Conservation (phyloP, 2,113 vertebrate genomes). For the Ptyas mucosa region DNA sequence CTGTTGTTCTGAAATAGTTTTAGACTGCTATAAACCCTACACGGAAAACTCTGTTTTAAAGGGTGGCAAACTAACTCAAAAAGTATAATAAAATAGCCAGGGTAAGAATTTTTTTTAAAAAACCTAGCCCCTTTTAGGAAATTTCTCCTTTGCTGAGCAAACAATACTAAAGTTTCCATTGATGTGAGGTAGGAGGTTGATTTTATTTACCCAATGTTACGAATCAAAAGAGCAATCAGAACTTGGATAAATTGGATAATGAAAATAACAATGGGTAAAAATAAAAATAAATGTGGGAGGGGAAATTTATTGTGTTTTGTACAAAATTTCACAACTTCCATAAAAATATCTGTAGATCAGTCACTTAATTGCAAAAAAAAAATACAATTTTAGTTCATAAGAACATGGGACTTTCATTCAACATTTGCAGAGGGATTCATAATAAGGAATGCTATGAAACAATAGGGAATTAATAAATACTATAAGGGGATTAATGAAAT, state of each 20-base stretch:
- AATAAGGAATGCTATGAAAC: not conserved
- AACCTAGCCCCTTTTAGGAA: not conserved
- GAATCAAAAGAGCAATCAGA: not conserved
- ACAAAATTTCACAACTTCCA: not conserved
- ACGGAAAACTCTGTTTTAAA: not conserved
- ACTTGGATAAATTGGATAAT: not conserved
- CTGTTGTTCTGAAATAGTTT: not conserved
- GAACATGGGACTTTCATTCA: not conserved
- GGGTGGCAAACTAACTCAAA: not conserved
- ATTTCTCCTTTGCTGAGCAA: not conserved
- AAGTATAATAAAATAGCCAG: not conserved
- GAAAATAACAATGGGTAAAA: not conserved
- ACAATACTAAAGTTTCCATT: not conserved
- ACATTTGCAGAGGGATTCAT: not conserved
- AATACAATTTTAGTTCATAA: not conserved
- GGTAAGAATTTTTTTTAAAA: too few relatives aligned
- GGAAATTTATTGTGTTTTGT: not conserved
- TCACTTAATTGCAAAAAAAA: not conserved
- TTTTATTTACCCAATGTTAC: not conserved
- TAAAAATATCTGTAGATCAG: not conserved
- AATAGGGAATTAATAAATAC: not conserved
- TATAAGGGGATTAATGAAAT: not conserved
- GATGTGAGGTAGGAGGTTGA: not conserved
- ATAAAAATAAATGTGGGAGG: not conserved
- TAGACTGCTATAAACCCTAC: not conserved